Base-by-base conservation (phyloP, 1,140 invertebrate genomes). In the Drosophila leontia region DNA sequence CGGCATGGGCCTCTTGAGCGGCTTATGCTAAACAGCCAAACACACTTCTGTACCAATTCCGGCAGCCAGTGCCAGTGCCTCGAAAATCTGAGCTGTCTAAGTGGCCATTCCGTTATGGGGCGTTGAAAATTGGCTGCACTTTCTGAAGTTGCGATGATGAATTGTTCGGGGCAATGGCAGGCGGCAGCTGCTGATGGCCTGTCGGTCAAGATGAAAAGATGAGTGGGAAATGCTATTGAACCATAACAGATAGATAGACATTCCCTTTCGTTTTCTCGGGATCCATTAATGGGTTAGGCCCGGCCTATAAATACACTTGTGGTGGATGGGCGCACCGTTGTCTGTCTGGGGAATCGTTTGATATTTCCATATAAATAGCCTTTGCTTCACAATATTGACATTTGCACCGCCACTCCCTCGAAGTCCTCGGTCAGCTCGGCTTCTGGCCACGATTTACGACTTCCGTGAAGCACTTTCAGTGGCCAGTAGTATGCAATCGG, bases 381-480 rank as follows among this genome's bases (percentile, higher is more conserved):
- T 23, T 78, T 44, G 62, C 41, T 83, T 78, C 72, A 59, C 68
- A 88, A 80, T 75, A 78, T 88, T 72, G 84, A 87, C 75, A 77
- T 68, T 77, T 77, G 75, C 74, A 56, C 48, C 57, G 19, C 41
- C 57, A 29, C 72, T 65, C 60, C 50, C 45, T 42, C 17, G 5
- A 34, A 42, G 44, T 77, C 74, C 47, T 77, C 62, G 64, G 75
- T 51, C 75, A 77, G 71, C 50, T 48, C 48, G 69, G 42, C 65
- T 65, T 80, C 85, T 88, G 64, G 63, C 70, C 67, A 78, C 81
- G 82, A 87, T 87, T 87, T 87, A 87, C 84, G 84, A 87, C 84
- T 87, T 87, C 84, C 84, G 84, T 84, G 84, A 80, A 71, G 85
- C 51, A 71, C 80, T 80, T 83, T 80, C 80, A 80, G 76, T 70